Base-by-base conservation (phyloP, 1,140 invertebrate species). In the Gryllus bimaculatus region DNA sequence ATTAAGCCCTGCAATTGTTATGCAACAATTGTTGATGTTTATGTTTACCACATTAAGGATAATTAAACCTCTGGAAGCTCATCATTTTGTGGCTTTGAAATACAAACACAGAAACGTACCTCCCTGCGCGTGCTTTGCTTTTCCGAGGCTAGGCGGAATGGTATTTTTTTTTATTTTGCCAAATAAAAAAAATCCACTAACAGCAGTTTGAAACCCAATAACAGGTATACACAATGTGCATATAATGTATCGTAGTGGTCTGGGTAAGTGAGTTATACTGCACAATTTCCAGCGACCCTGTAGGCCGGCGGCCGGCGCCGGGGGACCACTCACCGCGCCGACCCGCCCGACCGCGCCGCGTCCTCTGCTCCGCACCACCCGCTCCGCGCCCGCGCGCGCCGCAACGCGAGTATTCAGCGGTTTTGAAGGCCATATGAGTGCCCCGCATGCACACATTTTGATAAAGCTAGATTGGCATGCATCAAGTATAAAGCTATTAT, bases 401-500 rank as follows among this genome's bases (percentile, higher is more conserved):
- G 26, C 26, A 39, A 66, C 54, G 54, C 54, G 54, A 18, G 54
- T 18, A 18, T 66, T 66, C 54, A 7, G 2, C 54, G 54, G 10
- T 66, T 1, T 66, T 66, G 2, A 3, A 7, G 7, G 54, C 54
- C 2, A 3, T 1, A 66, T 66, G 54, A 66, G 54, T 66, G 54
- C 54, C 54, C 54, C 78, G 78, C 78, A 79, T 79, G 79, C 79
- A 77, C 48, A 74, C 66, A 77, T 79, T n/a, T 79, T 79, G 79
- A 79, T 79, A 79, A 79, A 79, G 79, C 79, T 73, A 79, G 75
- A 79, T 79, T 79, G 79, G 75, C 79, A 77, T 79, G 79, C 76
- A 79, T 79, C 79, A 79, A 48, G 75, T 79, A 76, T 66, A 77
- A 79, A 79, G 79, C 75, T 76, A 79, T 79, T 76, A 79, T 79